Percentiles rank a stretch among this genome's conserved stretches.
Evolutionary conservation across 2,113 vertebrate species (phyloP).

Genomic region (Cyanistes caeruleus): DNA sequence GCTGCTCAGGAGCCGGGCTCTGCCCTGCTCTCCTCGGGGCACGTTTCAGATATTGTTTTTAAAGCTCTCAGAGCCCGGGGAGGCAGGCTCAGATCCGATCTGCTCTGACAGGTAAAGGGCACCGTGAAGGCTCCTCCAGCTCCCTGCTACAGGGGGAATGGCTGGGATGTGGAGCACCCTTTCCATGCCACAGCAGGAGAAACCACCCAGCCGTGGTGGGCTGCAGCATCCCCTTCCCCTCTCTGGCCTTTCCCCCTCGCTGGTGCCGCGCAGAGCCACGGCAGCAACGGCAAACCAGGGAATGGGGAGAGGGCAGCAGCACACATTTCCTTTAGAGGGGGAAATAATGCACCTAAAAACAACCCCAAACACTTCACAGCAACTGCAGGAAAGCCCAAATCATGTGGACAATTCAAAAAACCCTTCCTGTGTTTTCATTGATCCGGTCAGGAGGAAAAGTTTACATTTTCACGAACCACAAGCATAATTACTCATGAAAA

Average conservation of each 20-base stretch:
- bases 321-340: rapidly evolving
- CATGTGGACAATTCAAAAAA: rapidly evolving
- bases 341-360: rapidly evolving
- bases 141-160: slow-evolving; percentile 26
- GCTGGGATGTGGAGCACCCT: slow-evolving; percentile 12
- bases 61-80: slow-evolving; percentile 19
- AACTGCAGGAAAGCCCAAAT: background rate
- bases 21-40: background rate
- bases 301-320: rapidly evolving
- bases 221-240: background rate
- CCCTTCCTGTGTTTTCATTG: background rate
- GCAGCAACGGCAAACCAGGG: background rate
- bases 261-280: rapidly evolving
- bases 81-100: slow-evolving; percentile 49
- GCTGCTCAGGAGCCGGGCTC: slow-evolving; percentile 28
- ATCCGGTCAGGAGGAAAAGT: background rate
- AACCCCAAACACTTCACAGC: rapidly evolving
- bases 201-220: too few relatives aligned
- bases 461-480: rapidly evolving
- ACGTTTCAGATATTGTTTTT: slow-evolving; percentile 5
- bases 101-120: slow-evolving; percentile 65
- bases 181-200: too few relatives aligned
- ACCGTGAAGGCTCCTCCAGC: background rate
- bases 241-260: background rate
- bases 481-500: rapidly evolving